A percentile compares a stretch with the other conserved stretches of the same genome.
Evolutionary conservation across 1,140 invertebrate species (phyloP).

Genomic region (Sycophila sp.): DNA sequence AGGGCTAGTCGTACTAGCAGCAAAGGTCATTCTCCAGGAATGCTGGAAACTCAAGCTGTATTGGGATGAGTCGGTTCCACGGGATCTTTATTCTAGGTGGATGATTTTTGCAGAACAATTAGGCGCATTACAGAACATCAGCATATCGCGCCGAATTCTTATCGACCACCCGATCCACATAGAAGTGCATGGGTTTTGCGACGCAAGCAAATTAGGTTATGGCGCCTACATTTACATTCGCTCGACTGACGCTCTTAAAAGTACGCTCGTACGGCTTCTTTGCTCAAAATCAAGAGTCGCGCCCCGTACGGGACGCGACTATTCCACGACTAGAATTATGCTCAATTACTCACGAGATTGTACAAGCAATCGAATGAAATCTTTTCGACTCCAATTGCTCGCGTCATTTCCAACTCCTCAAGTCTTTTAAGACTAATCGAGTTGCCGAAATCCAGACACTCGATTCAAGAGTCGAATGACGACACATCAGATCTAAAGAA

Average conservation of each 20-base stretch:
- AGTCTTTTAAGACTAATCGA: no score
- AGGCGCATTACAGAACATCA: no score
- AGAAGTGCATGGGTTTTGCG: neutral
- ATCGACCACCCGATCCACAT: neutral
- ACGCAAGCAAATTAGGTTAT: conserved; percentile 21
- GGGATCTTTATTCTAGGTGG: no score
- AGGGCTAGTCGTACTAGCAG: no score
- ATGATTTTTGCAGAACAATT: no score
- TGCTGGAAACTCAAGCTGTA: no score
- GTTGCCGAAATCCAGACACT: neutral
- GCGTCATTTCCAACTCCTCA: no score
- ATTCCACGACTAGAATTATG: neutral
- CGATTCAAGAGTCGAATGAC: neutral
- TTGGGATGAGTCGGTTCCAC: no score
- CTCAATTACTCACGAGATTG: neutral
- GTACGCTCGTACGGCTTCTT: no score
- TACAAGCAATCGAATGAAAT: neutral
- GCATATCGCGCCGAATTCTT: neutral
- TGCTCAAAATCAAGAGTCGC: conserved; percentile 47
- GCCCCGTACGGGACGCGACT: conserved; percentile 44
- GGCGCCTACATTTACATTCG: conserved; percentile 39
- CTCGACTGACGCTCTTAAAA: no score
- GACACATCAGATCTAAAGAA: neutral
- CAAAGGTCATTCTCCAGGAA: no score
- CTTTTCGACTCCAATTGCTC: neutral